These are phyloP conservation scores for Plebejus anna DNA, from an alignment of 2,888 invertebrate species.

Conservation along the genomic window DNA sequence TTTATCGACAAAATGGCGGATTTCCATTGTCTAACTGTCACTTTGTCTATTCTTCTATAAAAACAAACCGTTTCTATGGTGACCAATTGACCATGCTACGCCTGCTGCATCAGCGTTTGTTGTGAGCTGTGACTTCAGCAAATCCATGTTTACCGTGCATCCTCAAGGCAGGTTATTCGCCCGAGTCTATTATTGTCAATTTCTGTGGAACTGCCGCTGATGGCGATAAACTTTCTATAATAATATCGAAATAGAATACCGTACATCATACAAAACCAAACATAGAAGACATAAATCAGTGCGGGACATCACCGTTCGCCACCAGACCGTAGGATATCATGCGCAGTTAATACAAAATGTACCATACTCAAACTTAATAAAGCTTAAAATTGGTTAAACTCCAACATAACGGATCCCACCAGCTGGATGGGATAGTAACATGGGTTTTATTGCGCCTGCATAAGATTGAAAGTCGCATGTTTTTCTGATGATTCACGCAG, in stretches of 20 bases:
- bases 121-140: too few relatives aligned
- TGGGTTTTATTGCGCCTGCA: neutral
- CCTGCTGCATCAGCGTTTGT: too few relatives aligned
- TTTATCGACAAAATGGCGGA: too few relatives aligned
- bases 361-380: neutral
- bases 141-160: too few relatives aligned
- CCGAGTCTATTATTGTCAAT: neutral
- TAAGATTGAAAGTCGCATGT: constrained; percentile 28
- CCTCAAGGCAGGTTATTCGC: neutral
- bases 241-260: constrained; percentile 28
- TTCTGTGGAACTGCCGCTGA: neutral
- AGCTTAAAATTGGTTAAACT: neutral
- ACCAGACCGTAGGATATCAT: neutral
- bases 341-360: neutral
- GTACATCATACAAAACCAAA: constrained; percentile 27
- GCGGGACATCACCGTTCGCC: constrained; percentile 18
- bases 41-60: too few relatives aligned
- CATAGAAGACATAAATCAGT: constrained; percentile 26
- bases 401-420: constrained; percentile 20
- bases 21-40: too few relatives aligned
- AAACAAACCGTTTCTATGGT: too few relatives aligned
- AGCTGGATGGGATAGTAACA: constrained; percentile 1
- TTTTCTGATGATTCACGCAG: constrained; percentile 33
- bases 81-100: too few relatives aligned
- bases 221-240: constrained; percentile 19